Percentiles rank a stretch among this genome's conserved stretches.
These are phyloP conservation scores for Idris sp. DNA, from an alignment of 1,140 invertebrate species.

Conservation along the genomic window DNA sequence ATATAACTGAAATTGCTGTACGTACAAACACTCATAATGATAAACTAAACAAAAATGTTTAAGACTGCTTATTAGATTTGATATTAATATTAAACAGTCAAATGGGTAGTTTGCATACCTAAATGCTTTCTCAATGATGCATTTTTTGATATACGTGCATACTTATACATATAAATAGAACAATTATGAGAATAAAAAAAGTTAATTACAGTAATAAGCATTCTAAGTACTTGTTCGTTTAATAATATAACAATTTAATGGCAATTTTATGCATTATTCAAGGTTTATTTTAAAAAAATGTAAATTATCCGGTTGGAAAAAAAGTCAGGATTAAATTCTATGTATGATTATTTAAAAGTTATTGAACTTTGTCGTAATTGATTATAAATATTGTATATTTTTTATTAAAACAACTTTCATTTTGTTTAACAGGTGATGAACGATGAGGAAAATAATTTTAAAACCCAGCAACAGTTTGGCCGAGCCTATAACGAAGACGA, in stretches of 20 bases:
- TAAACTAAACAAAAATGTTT: too few relatives aligned
- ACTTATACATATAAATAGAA: constrained; percentile 3
- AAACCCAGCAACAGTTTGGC: constrained; percentile 90
- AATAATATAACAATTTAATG: constrained; percentile 7
- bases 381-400: too few relatives aligned
- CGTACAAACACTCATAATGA: constrained; percentile 44
- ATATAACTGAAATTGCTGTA: constrained; percentile 79
- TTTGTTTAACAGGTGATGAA: constrained; percentile 79
- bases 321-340: too few relatives aligned
- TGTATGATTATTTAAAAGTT: too few relatives aligned
- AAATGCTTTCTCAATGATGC: too few relatives aligned
- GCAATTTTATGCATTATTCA: constrained; percentile 24
- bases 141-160: too few relatives aligned
- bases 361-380: too few relatives aligned
- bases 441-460: constrained; percentile 82
- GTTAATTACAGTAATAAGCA: constrained; percentile 19
- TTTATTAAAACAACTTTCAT: too few relatives aligned
- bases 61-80: too few relatives aligned
- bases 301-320: too few relatives aligned
- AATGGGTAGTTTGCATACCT: too few relatives aligned
- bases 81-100: too few relatives aligned
- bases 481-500: constrained; percentile 85
- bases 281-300: constrained; percentile 24
- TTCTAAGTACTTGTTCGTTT: constrained; percentile 24
- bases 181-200: constrained; percentile 20